Evolutionary conservation across 2,113 vertebrate species (phyloP), one percentile per base, ranked within the genome.

Genomic region (Oreotrochilus melanogaster): DNA sequence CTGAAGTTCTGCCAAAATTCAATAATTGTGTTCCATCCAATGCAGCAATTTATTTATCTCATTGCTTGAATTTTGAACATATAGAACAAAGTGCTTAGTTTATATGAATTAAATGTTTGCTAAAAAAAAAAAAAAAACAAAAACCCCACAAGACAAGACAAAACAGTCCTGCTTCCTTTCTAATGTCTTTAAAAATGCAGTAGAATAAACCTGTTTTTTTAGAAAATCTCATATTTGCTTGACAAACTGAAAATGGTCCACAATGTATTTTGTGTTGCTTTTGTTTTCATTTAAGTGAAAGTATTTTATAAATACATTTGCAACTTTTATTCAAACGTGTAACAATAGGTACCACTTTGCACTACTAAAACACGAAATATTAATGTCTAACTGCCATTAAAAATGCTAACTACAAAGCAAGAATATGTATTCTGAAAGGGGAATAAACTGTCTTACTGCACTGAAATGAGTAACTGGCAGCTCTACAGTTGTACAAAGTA

Each of bases 1-100:
- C 83, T 97, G 96, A 96, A 98, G 96, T 97, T 94, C 92, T 96
- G 97, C 94, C 97, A 97, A 97, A 97, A 96, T 96, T 96, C 94
- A 95, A 89, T 94, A 97, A 96, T 94, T 96, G 92, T 89, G 86
- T 93, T 97, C 70, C 83, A 86, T 94, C 90, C 92, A 94, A 93
- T 93, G 88, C 67, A 94, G 83, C 88, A 92, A 96, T 92, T 89
- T 89, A 92, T 96, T 97, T 97, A 97, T 96, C 95, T 98, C 91
- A 76, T 95, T 95, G 89, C 69, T 96, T 93, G 91, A 94, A 95
- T 96, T 96, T 82, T 89, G 84, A 93, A 73, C 60, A 88, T 94
- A 96, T 60, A 96, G 91, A 97, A 92, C 92, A 97, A 96, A 93
- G 79, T 83, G 62, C 57, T 95, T 93, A 53, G 83, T 94, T 95